These are phyloP conservation scores for Pseudococcus longispinus DNA, from an alignment of 2,888 invertebrate genomes.

Conservation along the genomic window DNA sequence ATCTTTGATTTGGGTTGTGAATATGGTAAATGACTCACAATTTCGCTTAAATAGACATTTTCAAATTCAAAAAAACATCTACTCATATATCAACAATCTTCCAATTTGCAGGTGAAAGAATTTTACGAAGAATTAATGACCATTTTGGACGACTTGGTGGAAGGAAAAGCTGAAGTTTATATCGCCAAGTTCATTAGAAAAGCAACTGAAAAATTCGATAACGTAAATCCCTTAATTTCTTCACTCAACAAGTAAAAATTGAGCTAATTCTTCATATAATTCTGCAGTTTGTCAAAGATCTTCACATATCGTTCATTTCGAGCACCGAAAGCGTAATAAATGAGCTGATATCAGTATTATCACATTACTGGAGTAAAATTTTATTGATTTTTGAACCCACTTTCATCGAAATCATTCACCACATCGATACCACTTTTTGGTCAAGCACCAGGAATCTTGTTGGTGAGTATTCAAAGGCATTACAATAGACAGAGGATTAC, in stretches of 20 bases:
- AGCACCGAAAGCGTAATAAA: constrained; percentile 80
- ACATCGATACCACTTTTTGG: constrained; percentile 76
- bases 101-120: constrained; percentile 66
- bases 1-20: constrained; percentile 77
- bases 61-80: background rate
- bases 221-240: constrained; percentile 60
- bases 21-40: constrained; percentile 65
- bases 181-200: constrained; percentile 74
- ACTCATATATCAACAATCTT: background rate
- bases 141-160: constrained; percentile 73
- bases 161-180: constrained; percentile 78
- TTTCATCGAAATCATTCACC: constrained; percentile 78
- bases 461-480: constrained; percentile 62
- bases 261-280: background rate
- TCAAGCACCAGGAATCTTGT: constrained; percentile 76
- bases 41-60: too few species aligned
- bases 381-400: constrained; percentile 79
- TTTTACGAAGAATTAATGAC: constrained; percentile 76
- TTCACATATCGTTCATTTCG: constrained; percentile 74
- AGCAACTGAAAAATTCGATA: constrained; percentile 78
- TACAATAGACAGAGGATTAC: background rate
- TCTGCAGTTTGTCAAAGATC: constrained; percentile 72
- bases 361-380: constrained; percentile 76
- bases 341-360: constrained; percentile 70
- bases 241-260: background rate